These are phyloP conservation scores for Dromaius novaehollandiae DNA, from an alignment of 2,113 vertebrate species.

Conservation along the genomic window DNA sequence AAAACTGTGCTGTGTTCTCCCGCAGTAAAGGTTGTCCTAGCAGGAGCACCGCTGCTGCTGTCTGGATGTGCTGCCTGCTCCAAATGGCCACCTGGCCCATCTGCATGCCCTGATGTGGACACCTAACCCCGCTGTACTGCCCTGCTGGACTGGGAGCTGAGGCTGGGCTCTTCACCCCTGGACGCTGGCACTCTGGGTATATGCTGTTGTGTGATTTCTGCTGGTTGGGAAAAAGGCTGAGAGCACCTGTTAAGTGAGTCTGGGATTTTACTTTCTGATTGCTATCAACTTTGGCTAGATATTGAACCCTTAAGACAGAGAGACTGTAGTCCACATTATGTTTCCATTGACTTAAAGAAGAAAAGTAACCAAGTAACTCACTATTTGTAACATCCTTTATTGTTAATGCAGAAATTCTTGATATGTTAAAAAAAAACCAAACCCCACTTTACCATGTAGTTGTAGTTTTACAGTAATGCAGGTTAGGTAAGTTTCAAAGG, in stretches of 20 bases:
- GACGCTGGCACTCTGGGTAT: neutral
- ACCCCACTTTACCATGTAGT: neutral
- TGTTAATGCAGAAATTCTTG: neutral
- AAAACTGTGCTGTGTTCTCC: no score
- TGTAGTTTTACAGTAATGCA: neutral
- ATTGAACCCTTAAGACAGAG: accelerated
- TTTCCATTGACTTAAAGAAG: accelerated
- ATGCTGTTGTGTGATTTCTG: accelerated
- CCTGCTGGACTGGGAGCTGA: no score
- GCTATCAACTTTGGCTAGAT: accelerated
- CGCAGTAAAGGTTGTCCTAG: no score
- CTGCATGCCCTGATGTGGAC: no score
- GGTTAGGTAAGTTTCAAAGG: neutral
- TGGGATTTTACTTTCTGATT: neutral
- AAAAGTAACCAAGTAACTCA: neutral
- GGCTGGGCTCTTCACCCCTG: no score
- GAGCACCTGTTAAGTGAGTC: neutral
- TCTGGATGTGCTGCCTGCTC: no score
- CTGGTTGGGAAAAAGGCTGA: neutral
- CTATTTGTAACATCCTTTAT: accelerated
- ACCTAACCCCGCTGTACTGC: no score
- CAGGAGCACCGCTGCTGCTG: no score
- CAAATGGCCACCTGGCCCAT: no score
- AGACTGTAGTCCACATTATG: accelerated
- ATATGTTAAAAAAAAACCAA: neutral